Base-by-base conservation (phyloP, 1,140 invertebrate genomes). In the Drosophila chauvacae region DNA sequence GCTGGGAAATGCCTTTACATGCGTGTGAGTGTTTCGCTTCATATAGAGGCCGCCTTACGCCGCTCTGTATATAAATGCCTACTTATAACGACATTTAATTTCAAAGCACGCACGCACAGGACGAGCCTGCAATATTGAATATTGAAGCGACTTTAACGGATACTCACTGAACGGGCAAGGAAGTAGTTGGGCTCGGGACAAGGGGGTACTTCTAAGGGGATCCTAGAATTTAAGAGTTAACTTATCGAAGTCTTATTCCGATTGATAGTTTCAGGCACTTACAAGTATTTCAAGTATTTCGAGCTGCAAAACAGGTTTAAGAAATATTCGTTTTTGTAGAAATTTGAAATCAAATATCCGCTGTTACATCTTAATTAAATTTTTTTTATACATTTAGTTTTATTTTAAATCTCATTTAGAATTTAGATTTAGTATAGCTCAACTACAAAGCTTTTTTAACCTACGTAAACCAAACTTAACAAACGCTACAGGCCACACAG, bases 51-150 rank as follows among this genome's bases (percentile, higher is more conserved):
- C 48, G 20, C 44, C 66, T 80, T 68, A 42, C 68, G 57, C 69
- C 77, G 85, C 68, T 58, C 69, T 88, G 85, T 88, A 88, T 87
- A 87, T 88, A 88, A 87, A 87, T 87, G 84, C 84, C 84, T 87
- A 88, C 84, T 88, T 87, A 87, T 88, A 88, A 90, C 73, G 74
- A 88, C 81, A 90, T 90, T 90, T 90, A 90, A 90, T 90, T 90
- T 90, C 85, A 85, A 81, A 57, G 85, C 85, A 90, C 85, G 85
- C 85, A 80, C 77, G 63, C 69, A 72, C 50, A 61, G 70, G 41
- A 70, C 71, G 71, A 73, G 74, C 71, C 81, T 81, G 85, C 81
- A 85, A 85, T 90, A 90, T 87, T 88, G 72, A 87, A 87, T 90
- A 90, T 81, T 73, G 85, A 62, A 72, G 77, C 69, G 63, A 77